These are phyloP conservation scores for Thryonomys swinderianus DNA, from an alignment of 2,113 vertebrate genomes.

Conservation along the genomic window DNA sequence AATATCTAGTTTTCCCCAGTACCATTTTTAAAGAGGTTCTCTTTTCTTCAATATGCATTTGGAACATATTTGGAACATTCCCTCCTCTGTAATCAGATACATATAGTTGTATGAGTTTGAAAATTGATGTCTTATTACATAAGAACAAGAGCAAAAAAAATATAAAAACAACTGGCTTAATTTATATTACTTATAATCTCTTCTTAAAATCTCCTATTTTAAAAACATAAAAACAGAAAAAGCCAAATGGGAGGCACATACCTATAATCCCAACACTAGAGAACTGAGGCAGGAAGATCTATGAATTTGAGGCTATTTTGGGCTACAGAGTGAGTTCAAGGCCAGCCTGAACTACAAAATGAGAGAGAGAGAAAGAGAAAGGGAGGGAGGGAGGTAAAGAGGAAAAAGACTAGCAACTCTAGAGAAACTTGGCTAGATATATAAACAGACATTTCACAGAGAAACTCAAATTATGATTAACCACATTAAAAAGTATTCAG, in stretches of 20 bases:
- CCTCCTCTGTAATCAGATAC: no score
- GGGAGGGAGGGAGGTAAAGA: background rate
- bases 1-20: no score
- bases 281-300: no score
- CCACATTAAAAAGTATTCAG: background rate
- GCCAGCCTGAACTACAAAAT: background rate
- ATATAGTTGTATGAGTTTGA: background rate
- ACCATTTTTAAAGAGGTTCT: no score
- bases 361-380: background rate
- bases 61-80: no score
- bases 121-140: background rate
- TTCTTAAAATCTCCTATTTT: background rate
- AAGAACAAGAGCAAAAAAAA: background rate
- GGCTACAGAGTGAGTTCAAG: no score
- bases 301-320: no score
- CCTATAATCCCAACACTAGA: no score
- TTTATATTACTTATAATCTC: background rate
- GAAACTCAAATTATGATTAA: background rate
- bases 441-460: background rate
- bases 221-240: background rate
- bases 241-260: no score
- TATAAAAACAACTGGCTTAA: background rate
- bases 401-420: background rate
- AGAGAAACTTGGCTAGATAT: background rate
- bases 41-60: no score